These are phyloP conservation scores for Calcarius ornatus DNA, from an alignment of 2,113 vertebrate genomes.

Conservation along the genomic window DNA sequence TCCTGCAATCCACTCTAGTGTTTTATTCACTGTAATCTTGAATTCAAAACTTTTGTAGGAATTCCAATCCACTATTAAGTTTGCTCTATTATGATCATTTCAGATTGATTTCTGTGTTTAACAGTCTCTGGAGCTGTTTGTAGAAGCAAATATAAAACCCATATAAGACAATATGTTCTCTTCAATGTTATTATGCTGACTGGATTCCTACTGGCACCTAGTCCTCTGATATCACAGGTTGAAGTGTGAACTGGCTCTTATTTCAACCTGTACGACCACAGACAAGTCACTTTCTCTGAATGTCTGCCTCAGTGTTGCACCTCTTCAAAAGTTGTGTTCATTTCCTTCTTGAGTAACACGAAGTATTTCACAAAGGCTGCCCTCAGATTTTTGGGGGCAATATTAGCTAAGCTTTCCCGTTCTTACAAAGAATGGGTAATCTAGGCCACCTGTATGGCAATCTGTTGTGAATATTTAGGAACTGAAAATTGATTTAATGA, in stretches of 20 bases:
- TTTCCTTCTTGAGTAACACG: not conserved
- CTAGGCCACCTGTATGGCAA: not conserved
- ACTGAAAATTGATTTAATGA: not conserved
- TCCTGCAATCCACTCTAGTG: not conserved
- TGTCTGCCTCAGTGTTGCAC: not conserved
- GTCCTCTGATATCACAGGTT: not conserved
- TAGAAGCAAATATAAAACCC: not conserved
- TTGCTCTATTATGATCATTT: not conserved
- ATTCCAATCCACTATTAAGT: not conserved
- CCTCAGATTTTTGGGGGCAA: not conserved
- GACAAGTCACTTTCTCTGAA: not conserved
- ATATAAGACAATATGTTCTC: not conserved
- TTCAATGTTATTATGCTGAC: not conserved
- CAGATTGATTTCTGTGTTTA: not conserved
- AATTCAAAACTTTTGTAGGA: not conserved
- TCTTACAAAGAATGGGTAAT: not conserved
- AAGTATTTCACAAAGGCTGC: not conserved
- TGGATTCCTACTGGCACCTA: not conserved
- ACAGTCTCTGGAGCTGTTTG: not conserved
- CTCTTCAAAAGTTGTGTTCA: not conserved
- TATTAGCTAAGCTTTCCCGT: not conserved
- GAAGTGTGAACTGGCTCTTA: not conserved
- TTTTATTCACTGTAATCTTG: not conserved
- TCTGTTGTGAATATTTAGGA: not conserved
- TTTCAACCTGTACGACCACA: not conserved